These are phyloP conservation scores for Champsocephalus gunnari DNA, from an alignment of 2,797 vertebrate species.

Conservation along the genomic window DNA sequence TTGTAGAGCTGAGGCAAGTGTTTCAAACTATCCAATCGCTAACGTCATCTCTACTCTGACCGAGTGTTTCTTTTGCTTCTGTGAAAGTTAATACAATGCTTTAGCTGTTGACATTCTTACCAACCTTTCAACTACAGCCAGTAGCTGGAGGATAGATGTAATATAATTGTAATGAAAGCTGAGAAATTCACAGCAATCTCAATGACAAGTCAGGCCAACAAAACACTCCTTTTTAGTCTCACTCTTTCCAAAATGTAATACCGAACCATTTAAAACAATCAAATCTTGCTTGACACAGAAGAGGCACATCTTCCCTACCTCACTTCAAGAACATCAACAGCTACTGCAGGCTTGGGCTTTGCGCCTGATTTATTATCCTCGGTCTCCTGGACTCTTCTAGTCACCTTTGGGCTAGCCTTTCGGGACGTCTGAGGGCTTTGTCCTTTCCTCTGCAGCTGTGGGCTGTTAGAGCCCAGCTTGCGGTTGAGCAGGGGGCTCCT, in stretches of 20 bases:
- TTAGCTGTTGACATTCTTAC: conserved; percentile 12
- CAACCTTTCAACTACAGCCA: conserved; percentile 30
- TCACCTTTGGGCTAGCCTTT: conserved; percentile 87
- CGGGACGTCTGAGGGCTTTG: conserved; percentile 88
- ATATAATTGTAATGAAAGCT: not conserved
- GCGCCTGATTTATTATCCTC: conserved; percentile 71
- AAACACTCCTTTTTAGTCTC: conserved; percentile 21
- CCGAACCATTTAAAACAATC: conserved; percentile 29
- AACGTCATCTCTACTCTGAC: not conserved
- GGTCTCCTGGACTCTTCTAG: conserved; percentile 81
- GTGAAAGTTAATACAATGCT: conserved; percentile 8
- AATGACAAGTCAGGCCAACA: conserved; percentile 37
- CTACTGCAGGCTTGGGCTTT: conserved; percentile 80
- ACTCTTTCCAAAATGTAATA: conserved; percentile 33
- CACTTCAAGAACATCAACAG: conserved; percentile 63
- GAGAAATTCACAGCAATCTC: conserved; percentile 67
- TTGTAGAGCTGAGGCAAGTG: conserved; percentile 38
- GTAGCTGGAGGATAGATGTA: not conserved
- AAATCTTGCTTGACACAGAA: conserved; percentile 24
- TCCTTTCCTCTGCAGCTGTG: conserved; percentile 91
- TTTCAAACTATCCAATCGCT: conserved; percentile 20
- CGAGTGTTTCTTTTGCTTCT: conserved; percentile 20
- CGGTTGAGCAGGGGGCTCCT: conserved; percentile 91
- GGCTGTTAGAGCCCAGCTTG: conserved; percentile 91
- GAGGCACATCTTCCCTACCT: conserved; percentile 81